Evolutionary conservation across 2,113 vertebrate genomes (phyloP).

Genomic region (Gadus macrocephalus): DNA sequence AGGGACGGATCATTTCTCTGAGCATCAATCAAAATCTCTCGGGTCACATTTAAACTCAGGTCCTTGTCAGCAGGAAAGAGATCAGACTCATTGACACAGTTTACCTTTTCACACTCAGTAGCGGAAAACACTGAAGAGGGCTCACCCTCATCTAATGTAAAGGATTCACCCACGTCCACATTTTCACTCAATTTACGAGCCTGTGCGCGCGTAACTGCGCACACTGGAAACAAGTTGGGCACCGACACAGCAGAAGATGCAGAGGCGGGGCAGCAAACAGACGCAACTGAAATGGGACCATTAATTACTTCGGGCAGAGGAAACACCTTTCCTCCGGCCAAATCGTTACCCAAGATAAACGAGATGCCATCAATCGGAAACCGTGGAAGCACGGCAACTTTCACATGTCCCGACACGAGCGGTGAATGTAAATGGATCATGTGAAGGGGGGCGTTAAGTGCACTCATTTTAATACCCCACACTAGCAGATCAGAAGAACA

Average conservation of each 20-base stretch:
- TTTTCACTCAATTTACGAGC: neutral
- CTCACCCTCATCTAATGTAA: neutral
- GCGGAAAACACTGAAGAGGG: no score
- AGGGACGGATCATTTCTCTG: no score
- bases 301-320: conserved; percentile 6
- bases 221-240: neutral
- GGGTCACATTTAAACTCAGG: no score
- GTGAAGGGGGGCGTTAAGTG: neutral
- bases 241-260: neutral
- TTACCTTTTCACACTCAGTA: no score
- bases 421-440: neutral
- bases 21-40: no score
- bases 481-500: neutral
- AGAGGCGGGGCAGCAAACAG: no score
- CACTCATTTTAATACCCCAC: neutral
- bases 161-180: neutral
- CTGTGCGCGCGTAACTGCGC: neutral
- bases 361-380: no score
- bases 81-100: no score
- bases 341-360: no score
- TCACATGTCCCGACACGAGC: neutral
- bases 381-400: no score
- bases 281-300: neutral
- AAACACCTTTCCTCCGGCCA: neutral
- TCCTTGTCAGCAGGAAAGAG: no score